Evolutionary conservation across 2,797 vertebrate genomes (phyloP).

Genomic region (Halcyon leucocephala): DNA sequence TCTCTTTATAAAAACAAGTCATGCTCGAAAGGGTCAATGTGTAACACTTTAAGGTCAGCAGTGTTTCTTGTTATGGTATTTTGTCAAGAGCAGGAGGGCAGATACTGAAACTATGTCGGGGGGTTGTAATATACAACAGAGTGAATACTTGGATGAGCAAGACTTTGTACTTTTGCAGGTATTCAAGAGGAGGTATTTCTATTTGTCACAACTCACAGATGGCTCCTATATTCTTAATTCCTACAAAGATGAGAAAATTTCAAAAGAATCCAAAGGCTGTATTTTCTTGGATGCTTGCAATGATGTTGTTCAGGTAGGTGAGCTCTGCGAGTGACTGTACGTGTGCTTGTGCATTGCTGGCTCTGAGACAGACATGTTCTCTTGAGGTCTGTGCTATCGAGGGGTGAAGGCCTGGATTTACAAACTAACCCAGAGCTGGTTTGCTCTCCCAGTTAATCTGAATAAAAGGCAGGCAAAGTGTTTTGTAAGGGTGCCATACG

Average conservation of each 20-base stretch:
- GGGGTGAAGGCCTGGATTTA: background rate
- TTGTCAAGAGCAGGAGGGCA: background rate
- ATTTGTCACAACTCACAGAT: slow-evolving; percentile 95
- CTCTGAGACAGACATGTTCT: background rate
- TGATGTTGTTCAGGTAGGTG: slow-evolving; percentile 90
- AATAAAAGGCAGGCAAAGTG: background rate
- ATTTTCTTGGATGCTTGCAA: slow-evolving; percentile 97
- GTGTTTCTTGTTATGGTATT: background rate
- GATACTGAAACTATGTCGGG: background rate
- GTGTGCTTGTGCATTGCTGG: background rate
- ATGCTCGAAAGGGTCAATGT: background rate
- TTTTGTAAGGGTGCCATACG: background rate
- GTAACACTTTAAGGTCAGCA: background rate
- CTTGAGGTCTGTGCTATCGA: fast-evolving
- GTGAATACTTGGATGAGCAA: background rate
- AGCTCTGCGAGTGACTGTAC: background rate
- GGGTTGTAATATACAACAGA: background rate
- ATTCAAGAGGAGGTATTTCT: slow-evolving; percentile 96
- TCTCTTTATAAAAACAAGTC: background rate
- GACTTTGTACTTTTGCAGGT: slow-evolving; percentile 80
- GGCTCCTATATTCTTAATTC: slow-evolving; percentile 98
- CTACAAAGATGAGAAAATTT: slow-evolving; percentile 98
- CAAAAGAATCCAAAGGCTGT: slow-evolving; percentile 96
- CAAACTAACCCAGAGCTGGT: background rate
- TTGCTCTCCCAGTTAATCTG: background rate